Evolutionary conservation across 2,888 invertebrate species (phyloP).

Genomic region (Agrotis exclamationis): DNA sequence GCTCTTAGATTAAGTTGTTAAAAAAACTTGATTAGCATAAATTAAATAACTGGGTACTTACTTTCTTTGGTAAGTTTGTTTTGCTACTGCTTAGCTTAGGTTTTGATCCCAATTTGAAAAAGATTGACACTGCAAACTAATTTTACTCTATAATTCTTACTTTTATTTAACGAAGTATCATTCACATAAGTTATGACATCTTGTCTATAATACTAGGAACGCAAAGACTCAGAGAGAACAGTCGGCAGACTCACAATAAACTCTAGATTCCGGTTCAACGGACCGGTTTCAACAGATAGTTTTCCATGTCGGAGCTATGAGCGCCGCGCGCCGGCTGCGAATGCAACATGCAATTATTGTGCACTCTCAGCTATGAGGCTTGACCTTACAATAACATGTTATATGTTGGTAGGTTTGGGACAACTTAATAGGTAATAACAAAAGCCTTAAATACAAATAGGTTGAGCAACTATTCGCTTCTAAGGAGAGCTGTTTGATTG

Average conservation of each 20-base stretch:
- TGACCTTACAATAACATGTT: neutral
- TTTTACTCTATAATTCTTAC: neutral
- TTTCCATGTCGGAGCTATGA: constrained; percentile 40
- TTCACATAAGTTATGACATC: neutral
- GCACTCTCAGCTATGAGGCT: neutral
- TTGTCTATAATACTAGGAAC: neutral
- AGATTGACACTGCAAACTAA: neutral
- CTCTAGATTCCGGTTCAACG: constrained; percentile 49
- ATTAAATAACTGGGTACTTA: no score
- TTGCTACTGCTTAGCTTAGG: no score
- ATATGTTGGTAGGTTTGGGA: neutral
- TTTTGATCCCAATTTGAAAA: no score
- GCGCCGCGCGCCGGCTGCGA: constrained; percentile 14
- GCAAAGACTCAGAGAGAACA: constrained; percentile 1
- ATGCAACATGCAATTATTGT: constrained; percentile 25
- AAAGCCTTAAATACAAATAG: neutral
- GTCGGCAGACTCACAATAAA: constrained; percentile 23
- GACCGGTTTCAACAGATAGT: constrained; percentile 51
- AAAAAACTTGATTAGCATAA: no score
- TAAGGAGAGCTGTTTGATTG: neutral
- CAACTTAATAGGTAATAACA: no score
- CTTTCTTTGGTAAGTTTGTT: no score
- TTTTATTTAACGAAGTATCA: neutral
- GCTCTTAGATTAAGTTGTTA: no score
- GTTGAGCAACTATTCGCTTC: neutral